Conservation (phyloP, 2,888 invertebrate species). For the Myopa testacea region DNA sequence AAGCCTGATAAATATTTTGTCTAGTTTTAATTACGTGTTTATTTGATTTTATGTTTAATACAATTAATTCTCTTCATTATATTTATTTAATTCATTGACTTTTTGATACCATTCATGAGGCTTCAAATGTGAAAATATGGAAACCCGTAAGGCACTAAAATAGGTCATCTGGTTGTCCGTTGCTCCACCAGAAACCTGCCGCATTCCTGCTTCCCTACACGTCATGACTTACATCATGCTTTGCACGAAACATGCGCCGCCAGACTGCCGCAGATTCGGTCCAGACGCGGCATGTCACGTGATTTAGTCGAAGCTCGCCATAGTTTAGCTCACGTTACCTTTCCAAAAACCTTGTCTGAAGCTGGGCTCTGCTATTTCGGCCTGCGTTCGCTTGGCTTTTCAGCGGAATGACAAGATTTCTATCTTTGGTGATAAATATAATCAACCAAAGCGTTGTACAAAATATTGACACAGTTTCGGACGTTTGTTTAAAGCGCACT, state of each 20-base stretch:
- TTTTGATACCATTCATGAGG: too few species aligned
- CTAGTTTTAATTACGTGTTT: too few species aligned
- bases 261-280: not conserved
- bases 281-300: conserved; percentile 3
- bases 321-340: not conserved
- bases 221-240: not conserved
- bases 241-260: too few species aligned
- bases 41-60: too few species aligned
- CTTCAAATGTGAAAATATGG: too few species aligned
- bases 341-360: not conserved
- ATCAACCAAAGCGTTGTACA: conserved; percentile 30
- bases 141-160: too few species aligned
- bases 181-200: not conserved
- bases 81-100: too few species aligned
- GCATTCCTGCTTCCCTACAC: not conserved
- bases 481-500: not conserved
- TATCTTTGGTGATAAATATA: conserved; percentile 61
- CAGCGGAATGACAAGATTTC: conserved; percentile 56
- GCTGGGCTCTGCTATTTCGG: not conserved
- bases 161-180: not conserved
- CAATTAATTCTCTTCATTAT: too few species aligned
- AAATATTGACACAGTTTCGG: conserved; percentile 32
- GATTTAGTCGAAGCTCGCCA: not conserved
- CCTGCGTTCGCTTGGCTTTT: not conserved
- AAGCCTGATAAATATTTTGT: too few species aligned